phyloP scores from a whole-genome alignment of 2,113 vertebrate genomes.

The Phylloscopus whistleri region DNA sequence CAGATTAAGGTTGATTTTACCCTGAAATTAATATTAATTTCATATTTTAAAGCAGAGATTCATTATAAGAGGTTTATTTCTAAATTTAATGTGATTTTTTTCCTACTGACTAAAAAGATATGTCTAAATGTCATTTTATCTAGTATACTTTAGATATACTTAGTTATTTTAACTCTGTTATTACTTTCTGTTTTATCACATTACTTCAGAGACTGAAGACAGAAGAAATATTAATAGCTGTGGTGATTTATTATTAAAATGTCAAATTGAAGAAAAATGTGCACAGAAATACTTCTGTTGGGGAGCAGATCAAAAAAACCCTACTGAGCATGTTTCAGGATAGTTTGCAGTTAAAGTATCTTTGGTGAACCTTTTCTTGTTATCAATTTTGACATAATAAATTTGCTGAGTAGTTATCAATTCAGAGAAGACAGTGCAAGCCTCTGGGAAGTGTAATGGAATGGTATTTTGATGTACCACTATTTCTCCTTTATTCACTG shows the following conservation, averaged over 20 bases:
- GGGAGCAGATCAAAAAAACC: background rate
- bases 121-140: background rate
- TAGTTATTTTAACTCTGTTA: background rate
- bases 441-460: background rate
- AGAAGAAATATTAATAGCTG: background rate
- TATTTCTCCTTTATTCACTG: background rate
- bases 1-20: background rate
- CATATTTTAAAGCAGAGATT: background rate
- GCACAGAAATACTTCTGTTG: background rate
- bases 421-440: background rate
- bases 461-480: background rate
- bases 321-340: background rate
- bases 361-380: background rate
- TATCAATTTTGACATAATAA: background rate
- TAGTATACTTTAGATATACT: background rate
- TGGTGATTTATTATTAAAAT: background rate
- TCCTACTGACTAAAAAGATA: background rate
- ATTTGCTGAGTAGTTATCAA: background rate
- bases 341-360: background rate
- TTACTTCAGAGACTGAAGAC: background rate
- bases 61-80: background rate
- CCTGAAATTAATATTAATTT: too few species aligned
- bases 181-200: background rate
- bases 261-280: background rate
- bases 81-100: background rate